Evolutionary conservation across 2,113 vertebrate species (phyloP).

Genomic region (Dryoscopus gambensis): DNA sequence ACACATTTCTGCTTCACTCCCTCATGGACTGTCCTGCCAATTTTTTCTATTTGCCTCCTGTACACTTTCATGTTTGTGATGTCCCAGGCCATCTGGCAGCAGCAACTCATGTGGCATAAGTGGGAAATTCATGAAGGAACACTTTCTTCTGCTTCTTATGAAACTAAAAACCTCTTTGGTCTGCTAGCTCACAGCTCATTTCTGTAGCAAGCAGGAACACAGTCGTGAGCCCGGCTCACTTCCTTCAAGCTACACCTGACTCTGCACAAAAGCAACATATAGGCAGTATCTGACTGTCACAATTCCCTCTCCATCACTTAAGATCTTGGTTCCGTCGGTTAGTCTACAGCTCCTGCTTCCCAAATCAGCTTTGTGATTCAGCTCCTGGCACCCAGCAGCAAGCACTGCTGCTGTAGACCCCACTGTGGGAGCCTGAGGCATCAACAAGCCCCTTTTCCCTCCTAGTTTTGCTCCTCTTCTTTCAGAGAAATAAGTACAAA

Average conservation of each 20-base stretch:
- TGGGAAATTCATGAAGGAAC: not conserved
- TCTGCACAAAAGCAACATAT: not conserved
- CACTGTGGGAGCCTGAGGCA: accelerated
- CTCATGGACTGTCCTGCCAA: accelerated
- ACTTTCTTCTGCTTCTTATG: not conserved
- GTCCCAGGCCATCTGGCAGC: not conserved
- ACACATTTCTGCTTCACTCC: not conserved
- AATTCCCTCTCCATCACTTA: not conserved
- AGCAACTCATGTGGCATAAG: accelerated
- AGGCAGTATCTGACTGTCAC: not conserved
- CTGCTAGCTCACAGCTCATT: not conserved
- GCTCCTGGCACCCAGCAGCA: accelerated
- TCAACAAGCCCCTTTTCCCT: not conserved
- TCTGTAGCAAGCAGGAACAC: not conserved
- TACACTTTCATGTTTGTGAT: not conserved
- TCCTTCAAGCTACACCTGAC: not conserved
- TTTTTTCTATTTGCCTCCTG: not conserved
- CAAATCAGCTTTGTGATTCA: not conserved
- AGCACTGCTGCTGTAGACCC: not conserved
- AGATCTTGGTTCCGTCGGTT: accelerated
- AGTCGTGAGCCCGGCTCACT: not conserved
- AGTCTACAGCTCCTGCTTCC: not conserved
- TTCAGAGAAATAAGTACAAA: not conserved
- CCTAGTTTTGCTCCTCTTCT: not conserved
- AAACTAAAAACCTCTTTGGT: not conserved